Conservation (phyloP, 2,113 vertebrate species). For the Hydrolagus affinis region DNA sequence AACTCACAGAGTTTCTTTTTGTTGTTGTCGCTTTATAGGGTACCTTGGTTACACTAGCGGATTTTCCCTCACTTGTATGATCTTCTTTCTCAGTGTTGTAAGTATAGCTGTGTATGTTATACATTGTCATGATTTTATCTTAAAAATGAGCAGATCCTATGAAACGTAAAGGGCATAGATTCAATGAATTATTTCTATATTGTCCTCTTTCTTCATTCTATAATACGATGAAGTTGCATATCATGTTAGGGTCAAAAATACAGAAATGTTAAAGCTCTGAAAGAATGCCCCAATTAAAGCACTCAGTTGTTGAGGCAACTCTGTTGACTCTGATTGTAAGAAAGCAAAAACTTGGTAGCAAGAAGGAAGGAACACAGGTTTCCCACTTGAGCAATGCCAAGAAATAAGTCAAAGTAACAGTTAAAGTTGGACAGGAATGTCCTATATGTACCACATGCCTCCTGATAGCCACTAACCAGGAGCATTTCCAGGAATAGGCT, state of each 20-base stretch:
- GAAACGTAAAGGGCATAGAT: background rate
- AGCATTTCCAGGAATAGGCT: too few species aligned
- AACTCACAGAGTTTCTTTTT: background rate
- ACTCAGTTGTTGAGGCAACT: background rate
- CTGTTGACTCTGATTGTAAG: too few species aligned
- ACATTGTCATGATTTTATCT: background rate
- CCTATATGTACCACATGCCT: too few species aligned
- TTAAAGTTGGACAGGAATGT: too few species aligned
- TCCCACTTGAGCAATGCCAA: too few species aligned
- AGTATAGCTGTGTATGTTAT: slow-evolving; percentile 44
- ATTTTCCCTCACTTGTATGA: slow-evolving; percentile 91
- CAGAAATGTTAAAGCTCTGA: background rate
- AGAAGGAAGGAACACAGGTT: too few species aligned
- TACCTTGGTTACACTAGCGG: slow-evolving; percentile 96
- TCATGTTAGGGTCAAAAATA: background rate
- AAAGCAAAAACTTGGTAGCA: too few species aligned
- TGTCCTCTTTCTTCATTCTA: background rate
- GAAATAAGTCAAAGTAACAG: too few species aligned
- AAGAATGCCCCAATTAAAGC: background rate
- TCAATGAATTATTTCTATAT: background rate
- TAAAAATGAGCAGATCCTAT: background rate
- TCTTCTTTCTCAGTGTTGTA: slow-evolving; percentile 90
- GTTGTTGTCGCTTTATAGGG: slow-evolving; percentile 56
- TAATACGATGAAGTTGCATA: background rate
- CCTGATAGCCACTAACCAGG: too few species aligned